phyloP scores from a whole-genome alignment of 35 echinoderm and acorn worm genomes.

The Ophioderma brevispina region DNA sequence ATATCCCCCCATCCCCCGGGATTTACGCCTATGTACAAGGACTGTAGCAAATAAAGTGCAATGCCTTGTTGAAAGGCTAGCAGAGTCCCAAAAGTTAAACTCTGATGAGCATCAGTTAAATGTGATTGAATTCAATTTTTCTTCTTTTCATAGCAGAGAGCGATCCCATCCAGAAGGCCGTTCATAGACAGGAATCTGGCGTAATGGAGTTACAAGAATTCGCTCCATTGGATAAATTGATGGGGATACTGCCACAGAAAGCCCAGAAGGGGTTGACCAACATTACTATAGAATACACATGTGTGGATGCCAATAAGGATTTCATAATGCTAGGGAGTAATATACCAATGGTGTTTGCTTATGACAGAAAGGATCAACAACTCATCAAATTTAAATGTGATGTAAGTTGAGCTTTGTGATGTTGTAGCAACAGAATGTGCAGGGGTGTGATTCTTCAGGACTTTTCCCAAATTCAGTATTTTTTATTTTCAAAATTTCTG shows the following conservation, averaged over 20 bases:
- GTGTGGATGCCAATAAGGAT: slow-evolving; percentile 83
- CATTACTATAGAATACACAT: slow-evolving; percentile 68
- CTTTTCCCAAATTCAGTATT: background rate
- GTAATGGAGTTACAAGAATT: slow-evolving; percentile 71
- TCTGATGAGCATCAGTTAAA: too few relatives aligned
- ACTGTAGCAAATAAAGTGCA: too few relatives aligned
- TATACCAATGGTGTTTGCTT: slow-evolving; percentile 82
- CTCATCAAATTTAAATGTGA: slow-evolving; percentile 80
- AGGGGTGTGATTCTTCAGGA: background rate
- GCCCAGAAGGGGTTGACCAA: slow-evolving; percentile 71
- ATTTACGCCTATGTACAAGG: too few relatives aligned
- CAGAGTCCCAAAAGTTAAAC: too few relatives aligned
- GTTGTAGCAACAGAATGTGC: background rate
- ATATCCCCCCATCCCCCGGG: too few relatives aligned
- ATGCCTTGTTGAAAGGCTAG: too few relatives aligned
- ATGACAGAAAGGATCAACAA: slow-evolving; percentile 70
- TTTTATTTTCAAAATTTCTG: background rate
- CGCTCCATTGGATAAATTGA: slow-evolving; percentile 70
- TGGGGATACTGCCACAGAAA: slow-evolving; percentile 70
- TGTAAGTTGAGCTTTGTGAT: slow-evolving; percentile 32
- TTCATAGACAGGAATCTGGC: background rate
- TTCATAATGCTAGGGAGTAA: slow-evolving; percentile 92
- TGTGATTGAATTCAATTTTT: background rate
- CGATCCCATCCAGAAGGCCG: background rate
- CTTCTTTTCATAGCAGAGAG: background rate